Percentiles rank a stretch among this genome's conserved stretches.
Conservation (phyloP, 2,113 vertebrate species). For the Vulpes ferrilata region DNA sequence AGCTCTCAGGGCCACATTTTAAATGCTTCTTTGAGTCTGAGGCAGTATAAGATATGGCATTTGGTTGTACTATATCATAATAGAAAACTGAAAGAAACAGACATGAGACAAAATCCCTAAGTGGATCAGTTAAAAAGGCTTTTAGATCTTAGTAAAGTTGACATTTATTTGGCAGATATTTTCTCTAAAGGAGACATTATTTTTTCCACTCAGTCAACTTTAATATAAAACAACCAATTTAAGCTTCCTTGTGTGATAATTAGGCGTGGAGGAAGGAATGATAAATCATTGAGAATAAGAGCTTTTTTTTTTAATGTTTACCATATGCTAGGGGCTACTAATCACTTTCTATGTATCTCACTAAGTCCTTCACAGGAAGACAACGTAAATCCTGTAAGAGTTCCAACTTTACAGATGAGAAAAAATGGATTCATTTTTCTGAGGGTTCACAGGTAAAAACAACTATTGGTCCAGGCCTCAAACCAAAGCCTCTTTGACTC, state of each 20-base stretch:
- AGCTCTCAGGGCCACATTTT: neutral
- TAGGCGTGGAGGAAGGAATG: neutral
- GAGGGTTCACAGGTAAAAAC: neutral
- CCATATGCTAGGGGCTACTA: neutral
- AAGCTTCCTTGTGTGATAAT: neutral
- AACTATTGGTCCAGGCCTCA: neutral
- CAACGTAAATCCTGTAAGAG: neutral
- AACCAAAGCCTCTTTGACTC: neutral
- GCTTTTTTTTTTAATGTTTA: neutral
- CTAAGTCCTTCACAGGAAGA: neutral
- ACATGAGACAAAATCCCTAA: neutral
- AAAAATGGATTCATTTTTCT: neutral
- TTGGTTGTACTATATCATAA: neutral
- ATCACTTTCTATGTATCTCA: neutral
- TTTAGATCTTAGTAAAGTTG: slow-evolving; percentile 38
- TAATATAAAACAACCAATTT: slow-evolving; percentile 20
- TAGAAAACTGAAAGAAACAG: neutral
- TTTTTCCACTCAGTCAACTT: neutral
- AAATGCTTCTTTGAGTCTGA: neutral
- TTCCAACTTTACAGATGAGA: neutral
- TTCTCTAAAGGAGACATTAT: neutral
- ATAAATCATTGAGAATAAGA: neutral
- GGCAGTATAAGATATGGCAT: neutral
- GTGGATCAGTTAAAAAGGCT: neutral
- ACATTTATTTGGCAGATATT: slow-evolving; percentile 1